These are phyloP conservation scores for Mythimna vitellina DNA, from an alignment of 2,888 invertebrate species.

Conservation along the genomic window DNA sequence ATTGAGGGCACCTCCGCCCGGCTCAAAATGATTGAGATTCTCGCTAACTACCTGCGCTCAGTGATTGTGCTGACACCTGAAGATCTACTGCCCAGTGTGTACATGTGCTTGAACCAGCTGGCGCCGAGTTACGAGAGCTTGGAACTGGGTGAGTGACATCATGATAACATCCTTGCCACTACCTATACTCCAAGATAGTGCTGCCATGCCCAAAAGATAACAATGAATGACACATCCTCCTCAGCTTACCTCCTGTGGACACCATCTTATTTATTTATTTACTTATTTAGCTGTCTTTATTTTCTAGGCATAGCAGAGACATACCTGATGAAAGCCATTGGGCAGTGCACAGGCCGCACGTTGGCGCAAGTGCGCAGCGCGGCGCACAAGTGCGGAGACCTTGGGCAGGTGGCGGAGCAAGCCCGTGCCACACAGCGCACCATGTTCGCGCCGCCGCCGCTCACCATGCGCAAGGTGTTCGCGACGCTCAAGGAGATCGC, in stretches of 20 bases:
- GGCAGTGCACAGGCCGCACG: slow-evolving; percentile 96
- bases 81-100: slow-evolving; percentile 97
- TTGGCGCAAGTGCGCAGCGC: slow-evolving; percentile 94
- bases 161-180: not conserved
- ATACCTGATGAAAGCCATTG: slow-evolving; percentile 98
- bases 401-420: slow-evolving; percentile 97
- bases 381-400: slow-evolving; percentile 93
- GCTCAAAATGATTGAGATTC: slow-evolving; percentile 97
- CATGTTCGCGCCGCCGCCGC: slow-evolving; percentile 95
- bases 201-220: too few relatives aligned
- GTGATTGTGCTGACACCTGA: slow-evolving; percentile 96
- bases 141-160: slow-evolving; percentile 89
- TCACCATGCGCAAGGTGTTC: slow-evolving; percentile 94
- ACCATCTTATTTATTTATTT: too few relatives aligned
- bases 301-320: slow-evolving; percentile 97
- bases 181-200: not conserved
- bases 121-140: slow-evolving; percentile 97
- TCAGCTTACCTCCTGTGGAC: too few relatives aligned
- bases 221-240: too few relatives aligned
- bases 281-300: too few relatives aligned
- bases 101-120: slow-evolving; percentile 98
- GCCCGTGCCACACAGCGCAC: slow-evolving; percentile 96
- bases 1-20: slow-evolving; percentile 97
- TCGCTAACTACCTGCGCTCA: slow-evolving; percentile 97
- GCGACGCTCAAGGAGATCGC: slow-evolving; percentile 95